These are phyloP conservation scores for Chrysolina haemoptera DNA, from an alignment of 2,888 invertebrate species.

Conservation along the genomic window DNA sequence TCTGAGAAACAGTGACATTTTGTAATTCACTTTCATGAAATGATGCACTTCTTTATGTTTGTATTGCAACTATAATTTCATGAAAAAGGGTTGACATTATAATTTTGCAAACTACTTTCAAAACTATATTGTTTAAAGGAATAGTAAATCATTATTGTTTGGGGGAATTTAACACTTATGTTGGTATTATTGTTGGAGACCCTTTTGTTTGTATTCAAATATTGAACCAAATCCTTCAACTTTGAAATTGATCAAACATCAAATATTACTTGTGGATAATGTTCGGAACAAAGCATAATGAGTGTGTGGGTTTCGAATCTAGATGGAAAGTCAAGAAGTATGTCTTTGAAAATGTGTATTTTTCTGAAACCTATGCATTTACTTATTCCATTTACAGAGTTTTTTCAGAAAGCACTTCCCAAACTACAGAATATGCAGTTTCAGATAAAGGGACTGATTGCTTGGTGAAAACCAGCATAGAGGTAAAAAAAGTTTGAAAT, in stretches of 20 bases:
- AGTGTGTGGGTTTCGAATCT: conserved; percentile 71
- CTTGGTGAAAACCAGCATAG: conserved; percentile 59
- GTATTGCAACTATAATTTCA: too few relatives aligned
- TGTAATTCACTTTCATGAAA: too few relatives aligned
- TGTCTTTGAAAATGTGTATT: background rate
- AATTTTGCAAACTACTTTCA: background rate
- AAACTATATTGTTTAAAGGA: background rate
- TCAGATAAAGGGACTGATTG: conserved; percentile 62
- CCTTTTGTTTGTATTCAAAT: conserved; percentile 36
- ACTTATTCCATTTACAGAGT: conserved; percentile 56
- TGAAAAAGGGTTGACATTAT: too few relatives aligned
- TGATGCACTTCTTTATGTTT: too few relatives aligned
- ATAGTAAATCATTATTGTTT: background rate
- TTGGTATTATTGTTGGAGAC: conserved; percentile 1
- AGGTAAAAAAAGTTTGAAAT: conserved; percentile 49
- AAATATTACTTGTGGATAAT: conserved; percentile 58
- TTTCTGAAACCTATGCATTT: background rate
- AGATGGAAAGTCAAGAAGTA: conserved; percentile 68
- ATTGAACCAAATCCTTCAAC: background rate
- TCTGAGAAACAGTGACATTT: too few relatives aligned
- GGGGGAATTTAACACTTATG: background rate
- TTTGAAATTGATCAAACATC: conserved; percentile 20
- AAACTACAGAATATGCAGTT: conserved; percentile 61
- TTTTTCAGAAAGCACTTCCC: conserved; percentile 56
- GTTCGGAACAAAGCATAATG: conserved; percentile 69